Evolutionary conservation across 1,140 invertebrate species (phyloP), one percentile per base, ranked within the genome.

Genomic region (Nasonia longicornis): DNA sequence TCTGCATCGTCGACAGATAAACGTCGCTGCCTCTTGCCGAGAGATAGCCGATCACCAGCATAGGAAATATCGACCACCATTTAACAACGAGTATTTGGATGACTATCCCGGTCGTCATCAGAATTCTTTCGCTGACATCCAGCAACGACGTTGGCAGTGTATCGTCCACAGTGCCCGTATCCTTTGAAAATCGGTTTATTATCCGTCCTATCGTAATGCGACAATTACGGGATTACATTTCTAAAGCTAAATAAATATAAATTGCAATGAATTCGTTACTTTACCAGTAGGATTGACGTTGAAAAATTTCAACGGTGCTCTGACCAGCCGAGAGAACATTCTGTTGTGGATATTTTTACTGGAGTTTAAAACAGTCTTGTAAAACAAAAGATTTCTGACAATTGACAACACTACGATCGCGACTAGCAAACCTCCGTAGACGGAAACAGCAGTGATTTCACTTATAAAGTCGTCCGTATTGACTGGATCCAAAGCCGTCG

Each of bases 271-370:
- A 29, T 31, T 31, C 12, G 31, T 67, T 2, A 29, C 26, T 71
- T 38, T 67, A 77, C 75, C 75, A 11, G 75, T 22, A 14, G 63
- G 35, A 52, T 77, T 77, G 20, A 86, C 90, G 80, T 93, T 92
- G 86, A 93, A 93, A 86, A 93, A 93, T 16, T 87, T 85, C 2
- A 93, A 90, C 2, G 91, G 90, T 10, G 91, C 89, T 31, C 91
- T 82, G 29, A 92, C 86, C 10, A 93, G 83, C 58, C 88, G 87
- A 35, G 83, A 48, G 84, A 94, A 94, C 93, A 95, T 94, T 26
- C 82, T 87, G 84, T 94, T 92, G 84, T 95, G 94, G n/a, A 95
- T 87, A 42, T 88, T 92, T 80, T 91, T 90, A 42, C 22, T 77
- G 20, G 75, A 38, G 11, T 77, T 52, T 10, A 77, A 16, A 12